These are phyloP conservation scores for Zootermopsis nevadensis DNA, from an alignment of 2,888 invertebrate species.

Conservation along the genomic window DNA sequence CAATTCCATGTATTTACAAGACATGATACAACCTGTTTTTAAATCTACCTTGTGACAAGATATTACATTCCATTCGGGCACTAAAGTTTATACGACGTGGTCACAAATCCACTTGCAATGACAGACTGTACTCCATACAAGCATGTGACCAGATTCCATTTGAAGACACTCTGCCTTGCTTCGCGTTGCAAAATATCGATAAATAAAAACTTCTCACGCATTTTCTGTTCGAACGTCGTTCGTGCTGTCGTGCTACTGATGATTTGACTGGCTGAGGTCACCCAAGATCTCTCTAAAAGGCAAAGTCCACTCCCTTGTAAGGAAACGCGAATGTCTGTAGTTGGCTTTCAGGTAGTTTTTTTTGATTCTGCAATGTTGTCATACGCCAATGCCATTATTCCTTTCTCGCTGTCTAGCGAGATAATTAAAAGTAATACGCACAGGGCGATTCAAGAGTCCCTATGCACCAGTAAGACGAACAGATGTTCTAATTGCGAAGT, in stretches of 20 bases:
- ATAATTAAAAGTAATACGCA: no score
- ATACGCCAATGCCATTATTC: constrained; percentile 9
- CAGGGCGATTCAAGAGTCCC: no score
- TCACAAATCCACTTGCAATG: neutral
- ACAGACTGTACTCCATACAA: neutral
- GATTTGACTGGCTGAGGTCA: constrained; percentile 7
- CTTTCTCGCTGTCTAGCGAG: neutral
- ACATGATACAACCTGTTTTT: no score
- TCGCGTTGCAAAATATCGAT: neutral
- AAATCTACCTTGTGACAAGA: neutral
- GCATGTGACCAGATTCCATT: neutral
- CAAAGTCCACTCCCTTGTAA: constrained; percentile 20
- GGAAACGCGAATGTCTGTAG: constrained; percentile 8
- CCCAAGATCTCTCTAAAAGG: constrained; percentile 22
- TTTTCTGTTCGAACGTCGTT: neutral
- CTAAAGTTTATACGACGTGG: neutral
- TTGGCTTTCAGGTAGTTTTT: neutral
- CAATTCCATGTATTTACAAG: no score
- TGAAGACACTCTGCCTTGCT: neutral
- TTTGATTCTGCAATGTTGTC: neutral
- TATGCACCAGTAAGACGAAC: no score
- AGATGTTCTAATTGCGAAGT: no score
- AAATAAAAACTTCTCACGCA: neutral
- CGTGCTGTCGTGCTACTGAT: neutral
- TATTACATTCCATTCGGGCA: neutral